These are phyloP conservation scores for Eristalis arbustorum DNA, from an alignment of 2,888 invertebrate genomes.

Conservation along the genomic window DNA sequence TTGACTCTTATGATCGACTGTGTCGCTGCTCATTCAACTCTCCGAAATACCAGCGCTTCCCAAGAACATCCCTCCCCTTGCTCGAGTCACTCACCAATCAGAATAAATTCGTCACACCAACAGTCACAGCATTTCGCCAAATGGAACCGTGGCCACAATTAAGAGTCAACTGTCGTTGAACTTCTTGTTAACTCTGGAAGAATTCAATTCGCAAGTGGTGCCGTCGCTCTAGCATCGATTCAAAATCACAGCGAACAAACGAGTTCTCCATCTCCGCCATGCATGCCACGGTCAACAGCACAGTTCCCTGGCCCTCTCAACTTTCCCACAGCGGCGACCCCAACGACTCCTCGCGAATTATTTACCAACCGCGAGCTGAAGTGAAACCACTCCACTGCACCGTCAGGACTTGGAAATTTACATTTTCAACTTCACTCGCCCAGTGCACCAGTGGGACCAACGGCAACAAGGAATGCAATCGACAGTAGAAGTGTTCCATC, in stretches of 20 bases:
- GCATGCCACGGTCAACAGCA: not conserved
- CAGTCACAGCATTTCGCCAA: not conserved
- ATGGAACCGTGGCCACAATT: not conserved
- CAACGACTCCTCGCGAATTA: not conserved
- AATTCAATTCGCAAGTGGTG: not conserved
- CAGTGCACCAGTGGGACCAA: not conserved
- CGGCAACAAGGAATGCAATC: conserved; percentile 10
- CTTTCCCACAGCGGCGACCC: not conserved
- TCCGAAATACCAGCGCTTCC: no score
- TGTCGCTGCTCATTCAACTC: no score
- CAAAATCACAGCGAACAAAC: not conserved
- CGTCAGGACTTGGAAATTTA: conserved; percentile 27
- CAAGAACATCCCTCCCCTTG: no score
- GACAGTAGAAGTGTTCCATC: conserved; percentile 27
- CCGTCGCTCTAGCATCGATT: not conserved
- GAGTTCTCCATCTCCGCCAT: not conserved
- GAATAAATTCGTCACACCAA: not conserved
- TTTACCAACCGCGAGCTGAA: not conserved
- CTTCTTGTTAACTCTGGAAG: not conserved
- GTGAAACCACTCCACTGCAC: conserved; percentile 13
- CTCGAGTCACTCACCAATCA: not conserved
- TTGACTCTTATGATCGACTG: no score
- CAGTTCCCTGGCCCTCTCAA: not conserved
- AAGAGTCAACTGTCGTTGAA: not conserved
- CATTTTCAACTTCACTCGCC: conserved; percentile 4